Evolutionary conservation across 1,140 invertebrate genomes (phyloP).

Genomic region (Berghia stephanieae): DNA sequence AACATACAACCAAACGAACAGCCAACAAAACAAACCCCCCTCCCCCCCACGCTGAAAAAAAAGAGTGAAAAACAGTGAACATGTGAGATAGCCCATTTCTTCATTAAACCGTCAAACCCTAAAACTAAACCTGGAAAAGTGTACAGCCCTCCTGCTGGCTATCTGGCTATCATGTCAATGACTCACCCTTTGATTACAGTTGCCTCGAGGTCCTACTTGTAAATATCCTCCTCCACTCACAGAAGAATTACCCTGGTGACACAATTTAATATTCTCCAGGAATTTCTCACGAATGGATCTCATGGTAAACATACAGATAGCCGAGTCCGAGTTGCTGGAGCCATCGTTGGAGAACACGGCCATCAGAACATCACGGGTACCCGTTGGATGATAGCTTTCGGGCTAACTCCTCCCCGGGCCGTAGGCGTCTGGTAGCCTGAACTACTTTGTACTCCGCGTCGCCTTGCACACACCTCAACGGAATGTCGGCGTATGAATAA

Average conservation of each 20-base stretch:
- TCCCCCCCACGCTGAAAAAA: too few relatives aligned
- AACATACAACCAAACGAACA: too few relatives aligned
- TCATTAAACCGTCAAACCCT: too few relatives aligned
- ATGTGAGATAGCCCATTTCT: too few relatives aligned
- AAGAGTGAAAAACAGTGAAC: too few relatives aligned
- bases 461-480: conserved; percentile 85
- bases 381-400: conserved; percentile 75
- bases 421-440: conserved; percentile 91
- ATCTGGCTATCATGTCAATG: too few relatives aligned
- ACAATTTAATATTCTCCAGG: conserved; percentile 96
- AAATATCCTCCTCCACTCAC: conserved; percentile 49
- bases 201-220: conserved; percentile 40
- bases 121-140: too few relatives aligned
- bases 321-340: conserved; percentile 79
- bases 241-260: conserved; percentile 80
- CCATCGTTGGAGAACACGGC: conserved; percentile 88
- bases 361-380: conserved; percentile 86
- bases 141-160: too few relatives aligned
- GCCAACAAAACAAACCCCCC: too few relatives aligned
- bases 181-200: conserved; percentile 40
- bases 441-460: conserved; percentile 85
- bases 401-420: conserved; percentile 89
- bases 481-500: conserved; percentile 93
- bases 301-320: conserved; percentile 93
- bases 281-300: conserved; percentile 94